Evolutionary conservation across 1,140 invertebrate species (phyloP).

Genomic region (Drosophila auraria): DNA sequence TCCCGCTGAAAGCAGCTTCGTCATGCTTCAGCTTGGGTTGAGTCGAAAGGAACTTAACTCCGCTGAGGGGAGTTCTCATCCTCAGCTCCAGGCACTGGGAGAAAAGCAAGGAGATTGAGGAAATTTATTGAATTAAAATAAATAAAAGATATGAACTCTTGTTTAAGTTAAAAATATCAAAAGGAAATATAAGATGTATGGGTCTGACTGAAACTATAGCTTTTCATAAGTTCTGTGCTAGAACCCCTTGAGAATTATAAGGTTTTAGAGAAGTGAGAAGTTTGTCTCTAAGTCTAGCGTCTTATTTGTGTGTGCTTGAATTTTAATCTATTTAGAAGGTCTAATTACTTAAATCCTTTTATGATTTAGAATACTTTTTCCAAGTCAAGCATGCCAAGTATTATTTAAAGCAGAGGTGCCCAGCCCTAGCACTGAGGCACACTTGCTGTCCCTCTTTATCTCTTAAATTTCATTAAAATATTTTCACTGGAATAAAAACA

Average conservation of each 20-base stretch:
- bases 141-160: neutral
- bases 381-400: neutral
- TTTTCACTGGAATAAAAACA: neutral
- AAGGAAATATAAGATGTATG: too few species aligned
- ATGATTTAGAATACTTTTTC: neutral
- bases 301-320: neutral
- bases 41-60: constrained; percentile 40
- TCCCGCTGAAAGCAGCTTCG: constrained; percentile 47
- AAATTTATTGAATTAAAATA: neutral
- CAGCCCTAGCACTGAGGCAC: neutral
- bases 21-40: constrained; percentile 34
- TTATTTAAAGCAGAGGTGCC: neutral
- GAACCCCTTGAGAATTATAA: neutral
- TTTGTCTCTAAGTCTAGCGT: neutral
- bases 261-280: too few species aligned
- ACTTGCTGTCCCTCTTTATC: too few species aligned
- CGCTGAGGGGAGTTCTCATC: neutral
- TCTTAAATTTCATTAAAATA: neutral
- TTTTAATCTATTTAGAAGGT: neutral
- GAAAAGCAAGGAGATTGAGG: neutral
- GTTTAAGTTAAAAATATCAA: too few species aligned
- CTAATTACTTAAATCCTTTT: neutral
- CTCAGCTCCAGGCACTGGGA: neutral
- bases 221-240: too few species aligned
- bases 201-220: too few species aligned